Evolutionary conservation across 1,140 invertebrate genomes (phyloP), one percentile per base, ranked within the genome.

Genomic region (Drosophila repleta): DNA sequence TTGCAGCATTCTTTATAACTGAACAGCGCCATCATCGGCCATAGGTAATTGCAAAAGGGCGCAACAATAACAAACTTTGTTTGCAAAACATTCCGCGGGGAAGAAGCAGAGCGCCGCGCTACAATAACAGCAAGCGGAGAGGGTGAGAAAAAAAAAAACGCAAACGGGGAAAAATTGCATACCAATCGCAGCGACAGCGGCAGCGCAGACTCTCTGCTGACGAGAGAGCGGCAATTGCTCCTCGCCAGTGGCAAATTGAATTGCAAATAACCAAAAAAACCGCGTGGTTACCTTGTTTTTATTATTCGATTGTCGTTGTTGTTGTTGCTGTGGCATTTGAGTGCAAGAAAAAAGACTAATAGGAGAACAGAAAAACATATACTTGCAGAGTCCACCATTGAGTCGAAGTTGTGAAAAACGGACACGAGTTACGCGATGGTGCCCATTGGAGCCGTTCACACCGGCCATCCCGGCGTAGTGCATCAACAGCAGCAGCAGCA

Each of bases 391-490:
- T 58, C 24, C 45, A 45, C n/a, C 15, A 66, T 71, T 41, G 17
- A 72, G 18, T 24, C n/a, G 5, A 15, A 48, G 18, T 60, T 51
- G 45, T 51, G 45, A 58, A 17, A 6, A 60, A 13, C 17, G 58
- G n/a, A 21, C 17, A 26, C 13, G 60, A 76, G 5, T 29, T 39
- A 58, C 32, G 48, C 67, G 18, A 91, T 91, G 90, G 90, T 91
- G 73, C 90, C 90, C 52, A 91, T 91, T 35, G 90, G 90, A 77
- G 76, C 84, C 72, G 82, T 87, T 53, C 89, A 90, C 46, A 75
- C 77, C 35, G 87, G 89, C 48, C 90, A 91, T 73, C 87, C 90
- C 20, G 89, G 93, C 79, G 93, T 93, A 51, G 84, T 83, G 69
- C 92, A 91, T 77, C 81, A 46, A 21, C 45, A 46, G 20, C 45